A percentile compares a stretch with the other conserved stretches of the same genome.
Conservation (phyloP, 1,140 invertebrate genomes). For the Trichonephila inaurata region DNA sequence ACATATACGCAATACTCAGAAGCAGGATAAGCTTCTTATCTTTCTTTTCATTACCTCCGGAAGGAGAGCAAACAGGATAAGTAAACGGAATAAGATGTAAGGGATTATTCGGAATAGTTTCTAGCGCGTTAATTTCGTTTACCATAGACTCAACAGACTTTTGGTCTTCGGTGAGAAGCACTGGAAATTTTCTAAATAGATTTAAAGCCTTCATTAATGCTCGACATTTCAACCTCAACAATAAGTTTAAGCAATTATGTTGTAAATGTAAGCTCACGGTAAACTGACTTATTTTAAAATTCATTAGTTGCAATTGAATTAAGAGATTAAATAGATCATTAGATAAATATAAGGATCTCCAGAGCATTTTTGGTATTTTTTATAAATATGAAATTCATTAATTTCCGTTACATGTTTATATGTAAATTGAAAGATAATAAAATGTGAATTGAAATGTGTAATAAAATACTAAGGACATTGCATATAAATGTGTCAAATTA, state of each 20-base stretch:
- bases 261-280: not conserved
- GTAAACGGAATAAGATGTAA: not conserved
- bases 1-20: not conserved
- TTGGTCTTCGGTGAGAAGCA: not conserved
- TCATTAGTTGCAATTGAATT: not conserved
- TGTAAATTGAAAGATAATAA: too few relatives aligned
- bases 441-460: too few relatives aligned
- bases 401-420: too few relatives aligned
- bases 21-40: conserved; percentile 20
- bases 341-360: not conserved
- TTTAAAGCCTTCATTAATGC: not conserved
- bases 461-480: too few relatives aligned
- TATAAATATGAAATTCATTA: too few relatives aligned
- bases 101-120: conserved; percentile 12
- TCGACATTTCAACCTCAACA: not conserved
- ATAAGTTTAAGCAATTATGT: not conserved
- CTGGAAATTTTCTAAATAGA: not conserved
- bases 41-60: not conserved
- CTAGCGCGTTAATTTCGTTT: not conserved
- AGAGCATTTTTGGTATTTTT: too few relatives aligned
- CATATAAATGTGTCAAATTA: too few relatives aligned
- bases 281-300: not conserved
- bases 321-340: not conserved
- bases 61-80: conserved; percentile 26
- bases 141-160: not conserved